phyloP scores from a whole-genome alignment of 92 coral and sea anemone genomes.

The Porites lobata region DNA sequence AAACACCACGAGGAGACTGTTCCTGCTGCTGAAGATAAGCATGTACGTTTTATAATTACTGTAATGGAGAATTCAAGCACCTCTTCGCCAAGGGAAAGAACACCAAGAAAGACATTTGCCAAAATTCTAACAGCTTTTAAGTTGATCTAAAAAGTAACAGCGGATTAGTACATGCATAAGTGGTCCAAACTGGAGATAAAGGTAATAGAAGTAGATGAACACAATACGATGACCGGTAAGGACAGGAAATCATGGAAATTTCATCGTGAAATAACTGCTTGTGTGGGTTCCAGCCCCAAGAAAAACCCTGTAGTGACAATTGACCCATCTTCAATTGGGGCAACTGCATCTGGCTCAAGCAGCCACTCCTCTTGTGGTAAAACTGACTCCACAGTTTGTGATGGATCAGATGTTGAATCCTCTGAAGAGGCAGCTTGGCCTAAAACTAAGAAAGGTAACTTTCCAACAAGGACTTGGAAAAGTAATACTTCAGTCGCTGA shows the following conservation, averaged over 20 bases:
- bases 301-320: constrained; percentile 74
- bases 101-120: constrained; percentile 62
- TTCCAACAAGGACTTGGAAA: constrained; percentile 58
- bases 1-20: not conserved
- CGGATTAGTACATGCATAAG: constrained; percentile 68
- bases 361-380: constrained; percentile 13
- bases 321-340: constrained; percentile 33
- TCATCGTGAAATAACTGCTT: constrained; percentile 51
- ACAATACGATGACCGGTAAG: constrained; percentile 63
- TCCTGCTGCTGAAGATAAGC: constrained; percentile 32
- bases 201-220: constrained; percentile 66
- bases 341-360: constrained; percentile 14
- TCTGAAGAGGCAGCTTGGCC: constrained; percentile 49
- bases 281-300: constrained; percentile 68
- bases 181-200: constrained; percentile 63
- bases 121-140: constrained; percentile 47
- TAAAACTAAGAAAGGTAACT: constrained; percentile 16
- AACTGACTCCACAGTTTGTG: not conserved
- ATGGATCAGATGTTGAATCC: constrained; percentile 31
- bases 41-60: constrained; percentile 44
- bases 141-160: constrained; percentile 40
- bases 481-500: constrained; percentile 61
- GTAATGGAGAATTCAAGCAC: constrained; percentile 52
- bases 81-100: constrained; percentile 58
- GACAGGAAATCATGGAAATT: constrained; percentile 70